Evolutionary conservation across 2,888 invertebrate species (phyloP), one percentile per base, ranked within the genome.

Genomic region (Caenorhabditis sp.): DNA sequence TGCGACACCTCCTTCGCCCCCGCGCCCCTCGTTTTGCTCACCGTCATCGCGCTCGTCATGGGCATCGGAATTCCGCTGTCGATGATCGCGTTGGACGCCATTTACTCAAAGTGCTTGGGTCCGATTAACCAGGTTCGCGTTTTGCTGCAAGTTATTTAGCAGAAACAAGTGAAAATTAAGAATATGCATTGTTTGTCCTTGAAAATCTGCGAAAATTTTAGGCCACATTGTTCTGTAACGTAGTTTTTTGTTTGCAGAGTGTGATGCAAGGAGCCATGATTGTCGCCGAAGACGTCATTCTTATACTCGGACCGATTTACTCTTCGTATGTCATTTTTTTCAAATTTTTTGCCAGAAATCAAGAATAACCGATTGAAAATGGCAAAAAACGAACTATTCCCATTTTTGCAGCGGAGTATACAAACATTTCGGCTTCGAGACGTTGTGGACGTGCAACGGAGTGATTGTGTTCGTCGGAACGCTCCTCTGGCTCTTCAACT

Each of bases 61-160:
- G 82, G 80, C 39, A 50, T 82, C 24, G 82, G 77, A 43, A 73
- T 82, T 17, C 82, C 82, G 37, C 55, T 82, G 50, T 76, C 77
- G 5, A 41, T 43, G 13, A 46, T 82, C 7, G 73, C 80, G 0
- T 20, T 80, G 35, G 82, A 82, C 39, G 76, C 82, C 9, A 80
- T 82, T 46, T 82, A 82, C 45, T 80, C 80, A 46, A 73, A 78
- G 45, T 39, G 45, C 11, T 50, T 78, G 9, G 78, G 78, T 35
- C 53, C 55, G 4, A 73, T 78, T 39, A 66, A 78, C 59, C 78
- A 78, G 58, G 48, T 53, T 9, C 30, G 30, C 30, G 30, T 9
- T 43, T 24, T 41, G 17, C 20, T 55, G 15, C 15, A 7, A 39
- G 20, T 55, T 20, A 8, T 3, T 5, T 5, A 5, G 6, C 30